Evolutionary conservation across 2,797 vertebrate species (phyloP).

Genomic region (Babyrousa celebensis): DNA sequence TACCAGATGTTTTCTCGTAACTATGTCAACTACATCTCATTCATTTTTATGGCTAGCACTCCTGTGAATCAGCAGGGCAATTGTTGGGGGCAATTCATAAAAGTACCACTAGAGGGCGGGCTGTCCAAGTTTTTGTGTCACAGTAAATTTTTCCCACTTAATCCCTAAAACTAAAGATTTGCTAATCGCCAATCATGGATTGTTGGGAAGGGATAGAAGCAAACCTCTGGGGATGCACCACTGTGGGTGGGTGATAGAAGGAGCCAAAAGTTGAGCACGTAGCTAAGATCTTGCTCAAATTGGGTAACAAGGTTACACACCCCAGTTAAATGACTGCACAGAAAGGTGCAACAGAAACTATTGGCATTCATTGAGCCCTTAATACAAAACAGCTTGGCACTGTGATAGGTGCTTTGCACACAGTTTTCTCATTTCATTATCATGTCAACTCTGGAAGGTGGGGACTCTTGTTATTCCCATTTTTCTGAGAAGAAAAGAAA

Average conservation of each 20-base stretch:
- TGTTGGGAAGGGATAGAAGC: neutral
- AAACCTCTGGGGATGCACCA: neutral
- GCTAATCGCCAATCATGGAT: neutral
- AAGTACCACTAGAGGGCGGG: slow-evolving; percentile 81
- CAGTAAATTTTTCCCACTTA: neutral
- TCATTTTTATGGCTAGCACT: slow-evolving; percentile 12
- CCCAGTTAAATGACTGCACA: neutral
- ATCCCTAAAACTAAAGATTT: slow-evolving; percentile 18
- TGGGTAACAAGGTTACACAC: neutral
- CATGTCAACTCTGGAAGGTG: neutral
- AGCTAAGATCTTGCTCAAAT: neutral
- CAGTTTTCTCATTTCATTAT: slow-evolving; percentile 56
- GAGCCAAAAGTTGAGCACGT: neutral
- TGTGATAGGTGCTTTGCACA: neutral
- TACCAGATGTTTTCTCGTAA: slow-evolving; percentile 1
- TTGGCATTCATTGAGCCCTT: neutral
- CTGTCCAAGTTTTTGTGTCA: slow-evolving; percentile 79
- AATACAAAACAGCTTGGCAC: neutral
- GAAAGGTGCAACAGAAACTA: neutral
- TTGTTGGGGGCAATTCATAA: slow-evolving; percentile 73
- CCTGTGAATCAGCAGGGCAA: slow-evolving; percentile 40
- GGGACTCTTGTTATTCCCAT: neutral
- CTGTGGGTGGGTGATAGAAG: neutral
- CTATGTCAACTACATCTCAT: neutral
- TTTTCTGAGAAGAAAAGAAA: slow-evolving; percentile 45